phyloP scores from a whole-genome alignment of 2,888 invertebrate species.

The Stenodema calcarata region DNA sequence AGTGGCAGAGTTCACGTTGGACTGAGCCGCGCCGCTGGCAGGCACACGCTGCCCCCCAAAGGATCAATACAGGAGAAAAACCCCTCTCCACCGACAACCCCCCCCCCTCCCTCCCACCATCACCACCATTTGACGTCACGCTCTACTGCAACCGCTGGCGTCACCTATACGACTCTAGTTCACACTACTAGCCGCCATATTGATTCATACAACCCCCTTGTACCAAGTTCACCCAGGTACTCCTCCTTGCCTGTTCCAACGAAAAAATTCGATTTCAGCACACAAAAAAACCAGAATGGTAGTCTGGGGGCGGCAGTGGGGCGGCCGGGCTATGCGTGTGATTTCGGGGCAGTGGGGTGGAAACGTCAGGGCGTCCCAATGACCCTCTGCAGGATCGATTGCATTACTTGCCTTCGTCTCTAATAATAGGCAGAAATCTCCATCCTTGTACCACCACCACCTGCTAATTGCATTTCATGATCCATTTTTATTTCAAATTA shows the following conservation, averaged over 20 bases:
- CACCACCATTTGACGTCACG: background rate
- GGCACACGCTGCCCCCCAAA: background rate
- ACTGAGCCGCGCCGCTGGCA: conserved; percentile 19
- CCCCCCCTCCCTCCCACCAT: too few species aligned
- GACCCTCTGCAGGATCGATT: conserved; percentile 4
- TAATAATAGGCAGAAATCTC: conserved; percentile 5
- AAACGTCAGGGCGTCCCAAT: conserved; percentile 10
- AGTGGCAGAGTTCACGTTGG: conserved; percentile 38
- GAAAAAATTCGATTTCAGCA: background rate
- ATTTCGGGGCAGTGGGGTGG: conserved; percentile 20
- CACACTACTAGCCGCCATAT: background rate
- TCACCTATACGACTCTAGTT: background rate
- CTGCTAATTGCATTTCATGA: background rate
- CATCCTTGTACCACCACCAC: background rate
- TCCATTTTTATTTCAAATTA: too few species aligned
- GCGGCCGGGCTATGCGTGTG: background rate
- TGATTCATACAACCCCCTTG: background rate
- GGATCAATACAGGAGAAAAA: background rate
- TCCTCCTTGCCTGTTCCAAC: background rate
- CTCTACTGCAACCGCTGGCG: conserved; percentile 11
- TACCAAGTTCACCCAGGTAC: background rate
- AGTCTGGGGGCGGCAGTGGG: background rate
- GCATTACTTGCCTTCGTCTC: background rate
- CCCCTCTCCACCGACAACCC: background rate
- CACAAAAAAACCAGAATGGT: background rate